Conservation (phyloP, 2,888 invertebrate genomes). For the Macrophya annulata region DNA sequence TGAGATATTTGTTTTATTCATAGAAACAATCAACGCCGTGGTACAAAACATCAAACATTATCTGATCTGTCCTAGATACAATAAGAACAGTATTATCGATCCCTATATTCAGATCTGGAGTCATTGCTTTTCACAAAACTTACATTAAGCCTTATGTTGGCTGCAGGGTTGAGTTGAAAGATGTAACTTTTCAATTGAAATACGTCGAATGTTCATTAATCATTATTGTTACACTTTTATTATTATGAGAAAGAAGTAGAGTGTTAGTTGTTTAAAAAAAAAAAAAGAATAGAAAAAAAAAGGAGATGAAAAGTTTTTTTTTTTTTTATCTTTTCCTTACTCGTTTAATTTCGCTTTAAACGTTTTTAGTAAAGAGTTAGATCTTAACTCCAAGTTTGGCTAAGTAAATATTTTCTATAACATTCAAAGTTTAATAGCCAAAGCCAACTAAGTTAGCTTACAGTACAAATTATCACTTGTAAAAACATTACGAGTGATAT, state of each 20-base stretch:
- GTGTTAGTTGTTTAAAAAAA: not conserved
- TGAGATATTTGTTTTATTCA: conserved; percentile 26
- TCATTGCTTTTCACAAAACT: conserved; percentile 54
- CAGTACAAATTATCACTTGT: conserved; percentile 52
- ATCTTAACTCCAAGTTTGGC: conserved; percentile 41
- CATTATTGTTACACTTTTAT: conserved; percentile 38
- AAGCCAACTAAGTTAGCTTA: conserved; percentile 55
- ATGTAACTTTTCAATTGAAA: conserved; percentile 15
- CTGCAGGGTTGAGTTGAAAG: conserved; percentile 39
- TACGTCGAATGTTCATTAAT: conserved; percentile 22
- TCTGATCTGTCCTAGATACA: conserved; percentile 38
- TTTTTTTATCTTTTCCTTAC: conserved; percentile 3
- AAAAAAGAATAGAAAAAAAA: not conserved
- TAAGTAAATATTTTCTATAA: conserved; percentile 49
- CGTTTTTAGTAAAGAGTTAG: conserved; percentile 17
- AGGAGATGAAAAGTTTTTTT: not conserved
- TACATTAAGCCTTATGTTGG: conserved; percentile 37
- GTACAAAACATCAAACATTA: conserved; percentile 31
- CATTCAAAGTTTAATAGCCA: conserved; percentile 51
- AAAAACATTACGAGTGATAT: conserved; percentile 47
- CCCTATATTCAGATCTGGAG: conserved; percentile 55
- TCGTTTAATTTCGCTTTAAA: not conserved
- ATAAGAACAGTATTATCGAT: conserved; percentile 54
- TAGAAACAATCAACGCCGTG: conserved; percentile 13
- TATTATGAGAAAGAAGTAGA: not conserved